phyloP scores from a whole-genome alignment of 2,113 vertebrate genomes.

The Trogon melanurus region DNA sequence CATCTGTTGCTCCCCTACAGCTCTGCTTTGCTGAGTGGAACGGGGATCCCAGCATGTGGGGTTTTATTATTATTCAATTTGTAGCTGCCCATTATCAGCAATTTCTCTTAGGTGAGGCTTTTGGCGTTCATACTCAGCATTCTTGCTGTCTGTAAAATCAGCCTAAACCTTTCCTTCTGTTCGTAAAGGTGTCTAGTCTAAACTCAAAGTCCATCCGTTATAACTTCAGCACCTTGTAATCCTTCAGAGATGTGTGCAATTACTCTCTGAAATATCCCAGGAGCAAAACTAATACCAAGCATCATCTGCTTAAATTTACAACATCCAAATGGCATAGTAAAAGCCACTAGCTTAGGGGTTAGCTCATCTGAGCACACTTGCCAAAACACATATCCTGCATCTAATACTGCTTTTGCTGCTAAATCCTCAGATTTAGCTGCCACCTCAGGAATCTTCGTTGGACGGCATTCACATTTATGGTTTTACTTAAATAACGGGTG shows the following conservation, averaged over 20 bases:
- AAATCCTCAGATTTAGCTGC: constrained; percentile 42
- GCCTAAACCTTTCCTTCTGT: constrained; percentile 47
- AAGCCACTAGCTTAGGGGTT: constrained; percentile 47
- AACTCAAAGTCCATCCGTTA: constrained; percentile 55
- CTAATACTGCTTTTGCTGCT: constrained; percentile 40
- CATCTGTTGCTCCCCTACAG: background rate
- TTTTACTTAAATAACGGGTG: constrained; percentile 39
- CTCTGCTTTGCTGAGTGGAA: background rate
- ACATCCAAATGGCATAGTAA: constrained; percentile 49
- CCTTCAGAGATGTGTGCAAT: constrained; percentile 57
- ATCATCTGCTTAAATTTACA: constrained; percentile 69
- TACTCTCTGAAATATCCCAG: constrained; percentile 61
- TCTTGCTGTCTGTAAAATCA: constrained; percentile 47
- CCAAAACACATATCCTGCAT: constrained; percentile 58
- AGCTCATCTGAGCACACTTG: constrained; percentile 27
- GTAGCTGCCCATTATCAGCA: constrained; percentile 45
- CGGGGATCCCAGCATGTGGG: background rate
- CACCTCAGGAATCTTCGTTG: constrained; percentile 58
- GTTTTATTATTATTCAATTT: constrained; percentile 43
- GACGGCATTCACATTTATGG: background rate
- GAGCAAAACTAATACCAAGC: constrained; percentile 57
- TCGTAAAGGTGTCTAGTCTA: constrained; percentile 23
- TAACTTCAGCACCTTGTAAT: constrained; percentile 65
- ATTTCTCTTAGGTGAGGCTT: constrained; percentile 39
- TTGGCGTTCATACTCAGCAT: constrained; percentile 23